phyloP scores from a whole-genome alignment of 2,797 vertebrate genomes.

The Petrocephalus sullivani region DNA sequence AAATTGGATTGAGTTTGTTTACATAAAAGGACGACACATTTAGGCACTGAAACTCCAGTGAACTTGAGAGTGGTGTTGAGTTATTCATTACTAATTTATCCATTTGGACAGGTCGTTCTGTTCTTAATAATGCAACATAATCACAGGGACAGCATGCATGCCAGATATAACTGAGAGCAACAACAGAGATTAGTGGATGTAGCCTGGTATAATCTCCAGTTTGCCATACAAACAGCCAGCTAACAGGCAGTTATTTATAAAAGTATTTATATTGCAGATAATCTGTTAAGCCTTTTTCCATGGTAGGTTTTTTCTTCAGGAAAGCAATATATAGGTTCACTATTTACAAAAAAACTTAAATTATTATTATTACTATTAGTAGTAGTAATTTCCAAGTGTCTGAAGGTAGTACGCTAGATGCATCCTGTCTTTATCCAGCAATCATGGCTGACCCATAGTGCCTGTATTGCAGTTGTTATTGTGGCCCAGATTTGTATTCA shows the following conservation, averaged over 20 bases:
- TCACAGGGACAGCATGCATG: background rate
- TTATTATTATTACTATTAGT: background rate
- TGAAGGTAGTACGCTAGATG: background rate
- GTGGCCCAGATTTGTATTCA: background rate
- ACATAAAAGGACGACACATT: background rate
- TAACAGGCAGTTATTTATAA: background rate
- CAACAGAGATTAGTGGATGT: conserved; percentile 5
- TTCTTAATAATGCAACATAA: background rate
- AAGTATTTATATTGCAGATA: conserved; percentile 14
- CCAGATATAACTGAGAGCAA: conserved; percentile 5
- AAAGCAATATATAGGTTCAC: background rate
- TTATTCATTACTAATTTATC: background rate
- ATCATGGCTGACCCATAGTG: background rate
- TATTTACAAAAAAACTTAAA: background rate
- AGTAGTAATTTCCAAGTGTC: background rate
- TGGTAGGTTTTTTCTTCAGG: background rate
- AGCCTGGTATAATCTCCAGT: background rate
- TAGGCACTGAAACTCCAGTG: background rate
- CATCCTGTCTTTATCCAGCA: background rate
- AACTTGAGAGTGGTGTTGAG: background rate
- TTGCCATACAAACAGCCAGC: conserved; percentile 3
- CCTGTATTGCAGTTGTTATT: background rate
- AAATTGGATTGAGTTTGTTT: background rate
- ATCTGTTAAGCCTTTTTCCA: background rate
- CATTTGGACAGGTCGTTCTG: background rate